Percentiles rank a stretch among this genome's conserved stretches.
Conservation (phyloP, 53 echinoderm and acorn worm genomes). For the Temnopleurus reevesii region DNA sequence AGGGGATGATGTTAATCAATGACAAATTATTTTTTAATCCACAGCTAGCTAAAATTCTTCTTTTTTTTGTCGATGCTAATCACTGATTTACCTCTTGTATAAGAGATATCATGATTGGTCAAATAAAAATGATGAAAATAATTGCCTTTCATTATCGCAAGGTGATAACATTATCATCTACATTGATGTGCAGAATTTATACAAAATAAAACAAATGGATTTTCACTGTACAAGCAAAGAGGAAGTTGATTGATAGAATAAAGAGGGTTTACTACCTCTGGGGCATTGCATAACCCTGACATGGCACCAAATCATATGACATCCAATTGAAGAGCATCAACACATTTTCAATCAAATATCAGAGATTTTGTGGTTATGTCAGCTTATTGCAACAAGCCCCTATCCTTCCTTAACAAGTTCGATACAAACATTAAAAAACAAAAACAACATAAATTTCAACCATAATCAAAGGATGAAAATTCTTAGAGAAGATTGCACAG, state of each 20-base stretch:
- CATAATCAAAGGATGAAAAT: neutral
- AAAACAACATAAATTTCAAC: neutral
- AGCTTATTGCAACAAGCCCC: too few relatives aligned
- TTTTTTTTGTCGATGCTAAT: too few relatives aligned
- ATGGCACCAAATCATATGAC: too few relatives aligned
- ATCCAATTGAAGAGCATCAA: too few relatives aligned
- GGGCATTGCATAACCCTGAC: neutral
- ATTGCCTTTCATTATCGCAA: constrained; percentile 20
- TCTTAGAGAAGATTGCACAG: constrained; percentile 29
- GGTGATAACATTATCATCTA: neutral
- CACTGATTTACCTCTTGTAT: too few relatives aligned
- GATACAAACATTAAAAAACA: neutral
- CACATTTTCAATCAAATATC: too few relatives aligned
- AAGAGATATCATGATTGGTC: too few relatives aligned
- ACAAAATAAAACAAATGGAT: neutral
- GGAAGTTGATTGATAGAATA: neutral
- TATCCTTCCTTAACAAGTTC: too few relatives aligned
- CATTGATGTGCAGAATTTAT: neutral
- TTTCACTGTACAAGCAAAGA: neutral
- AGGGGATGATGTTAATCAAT: too few relatives aligned
- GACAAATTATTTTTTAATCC: too few relatives aligned
- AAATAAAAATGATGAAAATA: constrained; percentile 2
- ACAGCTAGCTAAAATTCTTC: too few relatives aligned
- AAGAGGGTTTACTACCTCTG: neutral
- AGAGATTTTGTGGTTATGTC: too few relatives aligned